Conservation (phyloP, 2,113 vertebrate species). For the Rhinolophus sinicus region DNA sequence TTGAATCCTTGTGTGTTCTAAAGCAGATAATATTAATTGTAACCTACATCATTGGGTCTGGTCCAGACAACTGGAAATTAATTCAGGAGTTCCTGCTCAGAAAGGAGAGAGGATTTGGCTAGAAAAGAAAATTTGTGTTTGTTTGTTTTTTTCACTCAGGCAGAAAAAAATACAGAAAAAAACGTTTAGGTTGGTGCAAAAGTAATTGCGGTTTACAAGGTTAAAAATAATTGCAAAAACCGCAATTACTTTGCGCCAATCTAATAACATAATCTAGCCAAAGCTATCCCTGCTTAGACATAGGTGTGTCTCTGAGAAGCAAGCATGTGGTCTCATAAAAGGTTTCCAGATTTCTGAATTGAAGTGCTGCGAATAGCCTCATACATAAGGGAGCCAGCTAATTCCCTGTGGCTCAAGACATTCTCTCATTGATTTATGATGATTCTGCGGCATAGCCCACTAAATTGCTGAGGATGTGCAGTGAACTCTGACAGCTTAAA, state of each 20-base stretch:
- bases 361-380: background rate
- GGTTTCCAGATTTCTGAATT: background rate
- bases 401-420: background rate
- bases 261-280: background rate
- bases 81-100: background rate
- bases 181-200: background rate
- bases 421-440: slow-evolving; percentile 51
- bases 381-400: background rate
- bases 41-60: background rate
- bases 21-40: background rate
- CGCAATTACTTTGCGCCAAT: too few relatives aligned
- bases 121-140: background rate
- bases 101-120: background rate
- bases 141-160: background rate
- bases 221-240: too few relatives aligned
- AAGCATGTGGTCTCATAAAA: background rate
- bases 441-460: slow-evolving; percentile 16
- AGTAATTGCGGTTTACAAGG: too few relatives aligned
- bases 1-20: background rate
- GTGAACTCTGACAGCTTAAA: slow-evolving; percentile 11
- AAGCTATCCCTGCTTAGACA: slow-evolving; percentile 20
- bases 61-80: background rate
- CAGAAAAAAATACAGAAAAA: slow-evolving; percentile 53
- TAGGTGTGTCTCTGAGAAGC: background rate
- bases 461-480: slow-evolving; percentile 46